A percentile compares a stretch with the other conserved stretches of the same genome.
Evolutionary conservation across 2,888 invertebrate genomes (phyloP).

Genomic region (Acanthococcus lagerstroemiae): DNA sequence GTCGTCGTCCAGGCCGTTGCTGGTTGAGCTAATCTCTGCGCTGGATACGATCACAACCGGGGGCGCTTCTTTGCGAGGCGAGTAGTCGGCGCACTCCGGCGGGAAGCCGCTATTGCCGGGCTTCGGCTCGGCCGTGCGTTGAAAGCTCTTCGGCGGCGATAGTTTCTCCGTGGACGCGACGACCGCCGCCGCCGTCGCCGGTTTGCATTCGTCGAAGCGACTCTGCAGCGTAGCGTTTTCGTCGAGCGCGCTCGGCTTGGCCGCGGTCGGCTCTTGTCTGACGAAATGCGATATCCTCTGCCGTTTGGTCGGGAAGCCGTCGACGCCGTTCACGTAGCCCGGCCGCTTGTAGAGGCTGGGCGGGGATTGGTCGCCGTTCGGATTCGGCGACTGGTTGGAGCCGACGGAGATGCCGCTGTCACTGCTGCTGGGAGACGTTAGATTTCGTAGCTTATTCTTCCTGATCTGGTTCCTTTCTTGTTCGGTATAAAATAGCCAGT

Average conservation of each 20-base stretch:
- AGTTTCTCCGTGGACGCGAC: not conserved
- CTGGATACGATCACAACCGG: not conserved
- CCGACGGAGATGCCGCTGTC: conserved; percentile 62
- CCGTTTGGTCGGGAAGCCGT: conserved; percentile 58
- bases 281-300: conserved; percentile 71
- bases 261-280: not conserved
- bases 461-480: conserved; percentile 80
- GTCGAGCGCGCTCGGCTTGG: not conserved
- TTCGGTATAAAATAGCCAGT: conserved; percentile 89
- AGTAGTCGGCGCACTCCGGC: not conserved
- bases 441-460: conserved; percentile 47
- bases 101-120: not conserved
- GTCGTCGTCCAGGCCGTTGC: not conserved
- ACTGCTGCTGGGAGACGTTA: conserved; percentile 42
- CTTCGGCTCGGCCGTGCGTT: not conserved
- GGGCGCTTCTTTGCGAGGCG: not conserved
- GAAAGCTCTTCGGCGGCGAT: not conserved
- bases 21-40: not conserved
- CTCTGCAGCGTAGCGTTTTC: not conserved
- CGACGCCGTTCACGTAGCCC: conserved; percentile 51
- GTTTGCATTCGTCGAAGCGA: conserved; percentile 5
- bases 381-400: conserved; percentile 66
- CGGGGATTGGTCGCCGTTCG: not conserved
- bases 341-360: conserved; percentile 46
- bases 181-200: not conserved